Percentiles rank a stretch among this genome's conserved stretches.
These are phyloP conservation scores for Pardalotus punctatus DNA, from an alignment of 2,113 vertebrate genomes.

Conservation along the genomic window DNA sequence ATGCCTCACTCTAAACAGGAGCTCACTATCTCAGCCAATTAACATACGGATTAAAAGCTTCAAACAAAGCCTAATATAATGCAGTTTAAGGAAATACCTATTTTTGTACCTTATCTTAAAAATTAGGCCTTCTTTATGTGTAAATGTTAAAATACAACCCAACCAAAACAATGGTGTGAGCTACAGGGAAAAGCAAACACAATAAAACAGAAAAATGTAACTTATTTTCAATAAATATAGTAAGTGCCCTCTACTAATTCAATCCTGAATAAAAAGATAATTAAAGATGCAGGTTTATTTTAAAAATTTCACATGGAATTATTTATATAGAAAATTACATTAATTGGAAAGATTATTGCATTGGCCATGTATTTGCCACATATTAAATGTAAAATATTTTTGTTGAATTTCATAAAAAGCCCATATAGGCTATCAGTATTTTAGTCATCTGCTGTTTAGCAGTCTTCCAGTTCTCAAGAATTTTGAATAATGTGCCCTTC, in stretches of 20 bases:
- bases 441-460: not conserved
- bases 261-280: not conserved
- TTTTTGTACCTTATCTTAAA: not conserved
- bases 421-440: not conserved
- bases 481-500: not conserved
- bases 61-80: not conserved
- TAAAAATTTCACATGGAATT: not conserved
- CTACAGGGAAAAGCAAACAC: not conserved
- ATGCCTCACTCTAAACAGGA: not conserved
- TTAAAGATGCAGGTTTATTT: not conserved
- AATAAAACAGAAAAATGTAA: not conserved
- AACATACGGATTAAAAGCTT: not conserved
- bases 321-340: not conserved
- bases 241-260: not conserved
- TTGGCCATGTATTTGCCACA: not conserved
- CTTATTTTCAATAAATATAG: not conserved
- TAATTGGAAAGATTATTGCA: not conserved
- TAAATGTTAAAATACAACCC: not conserved
- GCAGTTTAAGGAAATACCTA: not conserved
- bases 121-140: not conserved
- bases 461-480: not conserved
- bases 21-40: not conserved
- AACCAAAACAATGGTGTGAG: not conserved
- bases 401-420: not conserved
- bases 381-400: not conserved